Conservation (phyloP, 2,888 invertebrate species). For the Plusia festucae region DNA sequence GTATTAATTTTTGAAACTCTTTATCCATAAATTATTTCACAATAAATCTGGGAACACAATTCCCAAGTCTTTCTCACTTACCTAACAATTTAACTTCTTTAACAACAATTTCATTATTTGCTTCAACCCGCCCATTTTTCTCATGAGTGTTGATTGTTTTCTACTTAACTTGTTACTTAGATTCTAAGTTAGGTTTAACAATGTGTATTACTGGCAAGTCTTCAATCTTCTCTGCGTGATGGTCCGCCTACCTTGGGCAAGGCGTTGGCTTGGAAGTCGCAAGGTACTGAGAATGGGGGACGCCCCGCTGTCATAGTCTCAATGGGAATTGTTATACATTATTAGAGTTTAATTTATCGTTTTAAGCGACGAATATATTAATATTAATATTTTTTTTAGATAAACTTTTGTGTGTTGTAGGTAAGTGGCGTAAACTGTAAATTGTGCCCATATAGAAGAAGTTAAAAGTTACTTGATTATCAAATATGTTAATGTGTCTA, state of each 20-base stretch:
- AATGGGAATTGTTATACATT: constrained; percentile 72
- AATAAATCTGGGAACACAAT: constrained; percentile 41
- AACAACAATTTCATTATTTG: constrained; percentile 47
- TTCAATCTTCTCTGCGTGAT: constrained; percentile 77
- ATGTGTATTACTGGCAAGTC: constrained; percentile 42
- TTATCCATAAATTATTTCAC: constrained; percentile 13
- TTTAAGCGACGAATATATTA: constrained; percentile 65
- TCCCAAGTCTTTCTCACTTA: constrained; percentile 47
- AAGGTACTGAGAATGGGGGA: constrained; percentile 52
- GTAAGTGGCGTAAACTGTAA: constrained; percentile 19
- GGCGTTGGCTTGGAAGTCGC: constrained; percentile 38
- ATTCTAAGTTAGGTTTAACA: constrained; percentile 36
- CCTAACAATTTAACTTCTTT: constrained; percentile 34
- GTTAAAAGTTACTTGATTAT: neutral
- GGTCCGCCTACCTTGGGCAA: constrained; percentile 59
- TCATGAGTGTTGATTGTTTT: constrained; percentile 63
- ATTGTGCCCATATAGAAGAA: neutral
- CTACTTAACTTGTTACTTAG: constrained; percentile 56
- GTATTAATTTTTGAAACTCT: neutral
- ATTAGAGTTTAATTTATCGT: constrained; percentile 79
- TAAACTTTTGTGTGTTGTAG: constrained; percentile 26
- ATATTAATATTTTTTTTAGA: constrained; percentile 25
- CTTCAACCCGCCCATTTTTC: constrained; percentile 64
- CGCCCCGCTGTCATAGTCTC: constrained; percentile 72
- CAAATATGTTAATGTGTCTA: neutral